Evolutionary conservation across 2,113 vertebrate genomes (phyloP).

Genomic region (Catharus fuscescens): DNA sequence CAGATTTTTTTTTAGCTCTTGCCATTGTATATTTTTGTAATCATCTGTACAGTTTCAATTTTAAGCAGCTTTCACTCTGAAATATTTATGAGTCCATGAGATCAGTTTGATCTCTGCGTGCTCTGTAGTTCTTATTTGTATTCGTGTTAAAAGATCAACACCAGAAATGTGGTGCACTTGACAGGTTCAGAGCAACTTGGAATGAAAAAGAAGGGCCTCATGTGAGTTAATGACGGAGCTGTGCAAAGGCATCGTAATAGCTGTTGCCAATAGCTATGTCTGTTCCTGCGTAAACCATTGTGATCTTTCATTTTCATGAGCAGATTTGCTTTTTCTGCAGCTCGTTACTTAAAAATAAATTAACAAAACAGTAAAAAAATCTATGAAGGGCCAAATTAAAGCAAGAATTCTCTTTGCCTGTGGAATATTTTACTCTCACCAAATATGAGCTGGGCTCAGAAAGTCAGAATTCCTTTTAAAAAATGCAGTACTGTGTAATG

Average conservation of each 20-base stretch:
- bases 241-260: neutral
- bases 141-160: slow-evolving; percentile 5
- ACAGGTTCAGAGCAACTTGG: slow-evolving; percentile 4
- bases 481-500: neutral
- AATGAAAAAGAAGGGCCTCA: neutral
- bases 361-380: neutral
- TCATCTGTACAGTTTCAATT: neutral
- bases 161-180: neutral
- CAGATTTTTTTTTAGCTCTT: neutral
- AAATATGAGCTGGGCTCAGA: neutral
- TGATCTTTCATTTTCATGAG: slow-evolving; percentile 15
- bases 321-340: slow-evolving; percentile 18
- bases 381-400: neutral
- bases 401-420: neutral
- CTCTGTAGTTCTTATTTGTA: neutral
- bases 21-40: neutral
- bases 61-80: neutral
- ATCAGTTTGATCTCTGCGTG: neutral
- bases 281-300: neutral
- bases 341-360: neutral
- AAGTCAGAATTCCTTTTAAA: neutral
- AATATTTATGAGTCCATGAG: neutral
- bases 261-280: slow-evolving; percentile 38
- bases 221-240: slow-evolving; percentile 6
- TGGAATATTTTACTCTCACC: neutral